These are phyloP conservation scores for Eulemur coronatus DNA, from an alignment of 2,797 vertebrate genomes.

Conservation along the genomic window DNA sequence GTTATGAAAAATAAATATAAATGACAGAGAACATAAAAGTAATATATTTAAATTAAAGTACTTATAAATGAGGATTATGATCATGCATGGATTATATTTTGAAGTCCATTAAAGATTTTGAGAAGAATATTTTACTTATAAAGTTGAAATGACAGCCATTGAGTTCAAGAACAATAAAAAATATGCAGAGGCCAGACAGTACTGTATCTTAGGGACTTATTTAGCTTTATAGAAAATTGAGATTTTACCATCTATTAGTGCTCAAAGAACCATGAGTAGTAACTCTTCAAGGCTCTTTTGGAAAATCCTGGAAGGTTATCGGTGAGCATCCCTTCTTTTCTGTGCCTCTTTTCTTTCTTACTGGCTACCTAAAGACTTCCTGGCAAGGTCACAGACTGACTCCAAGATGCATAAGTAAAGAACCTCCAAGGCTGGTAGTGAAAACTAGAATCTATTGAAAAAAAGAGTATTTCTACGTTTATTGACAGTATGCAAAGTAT, in stretches of 20 bases:
- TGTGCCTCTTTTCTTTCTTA: not conserved
- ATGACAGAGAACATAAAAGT: not conserved
- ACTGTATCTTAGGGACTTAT: not conserved
- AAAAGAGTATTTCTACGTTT: not conserved
- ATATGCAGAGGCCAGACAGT: not conserved
- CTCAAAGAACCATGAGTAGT: not conserved
- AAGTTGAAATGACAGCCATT: not conserved
- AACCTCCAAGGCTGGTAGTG: not conserved
- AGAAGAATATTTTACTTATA: not conserved
- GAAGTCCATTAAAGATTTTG: not conserved
- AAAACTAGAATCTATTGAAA: not conserved
- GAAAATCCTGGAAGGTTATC: not conserved
- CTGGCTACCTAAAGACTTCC: not conserved
- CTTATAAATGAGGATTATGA: not conserved
- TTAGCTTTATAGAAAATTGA: not conserved
- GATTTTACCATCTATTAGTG: not conserved
- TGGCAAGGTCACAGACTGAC: not conserved
- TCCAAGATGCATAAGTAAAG: not conserved
- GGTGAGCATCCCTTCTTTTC: not conserved
- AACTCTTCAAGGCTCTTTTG: not conserved
- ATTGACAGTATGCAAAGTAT: not conserved
- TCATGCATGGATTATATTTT: not conserved
- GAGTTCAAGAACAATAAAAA: not conserved
- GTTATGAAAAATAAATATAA: conserved; percentile 42
- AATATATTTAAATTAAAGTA: conserved; percentile 27